phyloP scores from a whole-genome alignment of 2,888 invertebrate species.

The Quadroppia sp. region DNA sequence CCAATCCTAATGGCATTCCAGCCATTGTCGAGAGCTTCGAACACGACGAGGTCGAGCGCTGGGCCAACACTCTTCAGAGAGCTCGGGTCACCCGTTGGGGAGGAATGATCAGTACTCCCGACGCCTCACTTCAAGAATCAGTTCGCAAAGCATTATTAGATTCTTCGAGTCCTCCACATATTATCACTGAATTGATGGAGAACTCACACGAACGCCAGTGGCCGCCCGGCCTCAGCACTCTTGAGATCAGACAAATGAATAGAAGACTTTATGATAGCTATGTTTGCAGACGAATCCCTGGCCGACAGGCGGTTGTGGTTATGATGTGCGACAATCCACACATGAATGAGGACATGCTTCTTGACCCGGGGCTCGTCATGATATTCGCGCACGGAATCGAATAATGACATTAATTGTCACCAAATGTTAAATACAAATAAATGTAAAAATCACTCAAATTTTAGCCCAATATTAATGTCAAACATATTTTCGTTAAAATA shows the following conservation, averaged over 20 bases:
- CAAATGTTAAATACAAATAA: no score
- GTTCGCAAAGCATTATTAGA: constrained; percentile 87
- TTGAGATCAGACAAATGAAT: constrained; percentile 91
- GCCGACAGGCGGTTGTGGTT: constrained; percentile 76
- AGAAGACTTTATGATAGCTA: constrained; percentile 89
- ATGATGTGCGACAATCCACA: constrained; percentile 90
- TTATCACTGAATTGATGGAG: constrained; percentile 91
- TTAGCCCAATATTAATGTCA: no score
- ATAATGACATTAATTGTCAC: constrained; percentile 45
- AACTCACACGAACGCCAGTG: constrained; percentile 93
- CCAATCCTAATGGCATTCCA: constrained; percentile 78
- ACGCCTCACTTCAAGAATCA: constrained; percentile 86
- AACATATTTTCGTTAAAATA: no score
- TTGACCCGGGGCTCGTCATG: constrained; percentile 94
- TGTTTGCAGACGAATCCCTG: constrained; percentile 87
- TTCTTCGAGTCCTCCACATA: constrained; percentile 87
- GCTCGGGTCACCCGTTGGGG: constrained; percentile 94
- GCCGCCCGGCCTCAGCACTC: constrained; percentile 82
- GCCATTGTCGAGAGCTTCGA: constrained; percentile 92
- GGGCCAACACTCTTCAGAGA: constrained; percentile 75
- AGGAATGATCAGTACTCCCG: constrained; percentile 97
- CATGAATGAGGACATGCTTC: constrained; percentile 92
- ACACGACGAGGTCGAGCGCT: constrained; percentile 77
- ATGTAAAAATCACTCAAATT: no score
- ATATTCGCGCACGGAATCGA: constrained; percentile 94